Evolutionary conservation across 2,797 vertebrate species (phyloP), one percentile per base, ranked within the genome.

Genomic region (Sebastes steindachneri): DNA sequence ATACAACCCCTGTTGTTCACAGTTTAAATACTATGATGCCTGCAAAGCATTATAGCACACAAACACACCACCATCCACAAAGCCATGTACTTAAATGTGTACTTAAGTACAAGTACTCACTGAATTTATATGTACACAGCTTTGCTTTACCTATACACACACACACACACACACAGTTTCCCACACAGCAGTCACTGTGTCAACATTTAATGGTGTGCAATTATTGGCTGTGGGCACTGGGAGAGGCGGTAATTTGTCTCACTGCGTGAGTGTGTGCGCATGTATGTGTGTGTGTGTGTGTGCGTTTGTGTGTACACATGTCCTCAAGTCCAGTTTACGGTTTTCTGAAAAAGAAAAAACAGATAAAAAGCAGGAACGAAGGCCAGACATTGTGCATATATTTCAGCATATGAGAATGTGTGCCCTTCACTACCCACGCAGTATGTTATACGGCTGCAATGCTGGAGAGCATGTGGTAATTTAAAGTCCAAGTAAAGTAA

Each of bases 151-250:
- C 77, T 48, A 37, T 63, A 45, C 15, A 64, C 26, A 41, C 37
- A 55, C 7, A 55, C 53, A 9, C 68, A 45, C 41, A 57, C 7
- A 57, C 54, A 9, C 71, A 64, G 12, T 17, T 23, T 64, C 35
- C 63, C 29, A 77, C 62, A 76, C 65, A 69, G 33, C 7, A 33
- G 70, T 64, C 51, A 37, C 35, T 55, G 55, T 53, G 64, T 11
- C 5, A 12, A 37, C 63, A 37, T 77, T 68, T 82, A 73, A 75
- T 75, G 70, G 35, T 54, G 71, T 80, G 62, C 63, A 80, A 80
- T 77, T 83, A 85, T 45, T 77, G 79, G 58, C 53, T 79, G 63
- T 53, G 62, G 74, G 68, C 72, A 73, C 3, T 19, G 10, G 35
- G 23, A 82, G n/a, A 73, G 33, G 66, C n/a, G 15, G n/a, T 77